Evolutionary conservation across 2,113 vertebrate genomes (phyloP).

Genomic region (Gymnorhina tibicen): DNA sequence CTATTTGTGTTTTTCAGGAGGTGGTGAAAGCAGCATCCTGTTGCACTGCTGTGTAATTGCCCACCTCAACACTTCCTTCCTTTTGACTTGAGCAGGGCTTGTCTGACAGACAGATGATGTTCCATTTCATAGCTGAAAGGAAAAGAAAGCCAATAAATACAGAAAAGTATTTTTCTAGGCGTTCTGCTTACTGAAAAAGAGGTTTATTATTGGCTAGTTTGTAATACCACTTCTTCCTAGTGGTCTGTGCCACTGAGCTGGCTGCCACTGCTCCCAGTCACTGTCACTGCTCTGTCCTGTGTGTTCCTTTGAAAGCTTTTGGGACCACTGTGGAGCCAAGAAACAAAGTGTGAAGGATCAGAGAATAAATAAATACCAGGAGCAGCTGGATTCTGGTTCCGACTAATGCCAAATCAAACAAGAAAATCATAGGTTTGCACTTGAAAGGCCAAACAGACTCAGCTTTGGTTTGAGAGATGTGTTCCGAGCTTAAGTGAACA

Average conservation of each 20-base stretch:
- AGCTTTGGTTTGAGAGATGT: conserved; percentile 16
- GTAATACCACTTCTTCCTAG: background rate
- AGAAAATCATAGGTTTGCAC: conserved; percentile 1
- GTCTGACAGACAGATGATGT: background rate
- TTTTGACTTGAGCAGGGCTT: background rate
- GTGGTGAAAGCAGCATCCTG: background rate
- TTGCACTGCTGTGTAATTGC: background rate
- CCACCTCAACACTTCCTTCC: background rate
- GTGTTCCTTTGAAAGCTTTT: background rate
- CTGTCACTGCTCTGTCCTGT: background rate
- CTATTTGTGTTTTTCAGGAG: background rate
- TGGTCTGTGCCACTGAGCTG: background rate
- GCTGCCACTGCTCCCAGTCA: background rate
- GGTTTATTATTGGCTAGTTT: background rate
- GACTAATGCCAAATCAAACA: conserved; percentile 42
- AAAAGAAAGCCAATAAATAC: background rate
- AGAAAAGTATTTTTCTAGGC: background rate
- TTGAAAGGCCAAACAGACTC: background rate
- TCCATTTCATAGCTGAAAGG: background rate
- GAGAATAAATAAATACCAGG: conserved; percentile 1
- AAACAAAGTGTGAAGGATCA: background rate
- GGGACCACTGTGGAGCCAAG: background rate
- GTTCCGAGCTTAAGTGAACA: conserved; percentile 16
- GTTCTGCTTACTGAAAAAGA: background rate
- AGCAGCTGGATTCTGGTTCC: conserved; percentile 4